phyloP scores from a whole-genome alignment of 2,888 invertebrate species.

The Papilio protenor region DNA sequence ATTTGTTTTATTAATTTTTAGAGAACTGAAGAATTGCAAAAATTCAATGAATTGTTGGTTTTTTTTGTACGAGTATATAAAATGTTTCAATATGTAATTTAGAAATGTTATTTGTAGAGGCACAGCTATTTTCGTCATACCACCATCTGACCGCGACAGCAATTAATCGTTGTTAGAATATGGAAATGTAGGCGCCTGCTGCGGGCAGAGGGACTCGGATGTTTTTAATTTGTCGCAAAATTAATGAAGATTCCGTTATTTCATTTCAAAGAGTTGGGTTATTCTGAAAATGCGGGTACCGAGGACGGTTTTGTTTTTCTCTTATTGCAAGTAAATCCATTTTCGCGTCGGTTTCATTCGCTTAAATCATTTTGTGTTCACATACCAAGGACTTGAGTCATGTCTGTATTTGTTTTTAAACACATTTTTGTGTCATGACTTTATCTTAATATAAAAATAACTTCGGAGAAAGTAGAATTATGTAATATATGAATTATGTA shows the following conservation, averaged over 20 bases:
- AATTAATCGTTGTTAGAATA: slow-evolving; percentile 74
- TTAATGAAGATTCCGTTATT: slow-evolving; percentile 71
- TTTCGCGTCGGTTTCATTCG: slow-evolving; percentile 52
- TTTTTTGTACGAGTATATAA: not conserved
- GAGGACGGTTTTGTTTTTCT: slow-evolving; percentile 54
- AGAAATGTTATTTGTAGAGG: slow-evolving; percentile 7
- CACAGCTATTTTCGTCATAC: slow-evolving; percentile 43
- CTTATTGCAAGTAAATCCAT: slow-evolving; percentile 53
- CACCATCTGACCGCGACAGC: slow-evolving; percentile 61
- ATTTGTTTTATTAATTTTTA: no score
- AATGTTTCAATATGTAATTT: slow-evolving; percentile 11
- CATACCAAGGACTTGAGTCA: slow-evolving; percentile 50
- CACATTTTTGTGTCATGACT: slow-evolving; percentile 10
- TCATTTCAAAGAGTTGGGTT: slow-evolving; percentile 58
- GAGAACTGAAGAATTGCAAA: no score
- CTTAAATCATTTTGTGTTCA: slow-evolving; percentile 55
- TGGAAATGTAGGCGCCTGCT: slow-evolving; percentile 66
- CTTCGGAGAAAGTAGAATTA: slow-evolving; percentile 1
- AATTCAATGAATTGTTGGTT: not conserved
- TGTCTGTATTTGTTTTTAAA: slow-evolving; percentile 33
- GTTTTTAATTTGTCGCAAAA: slow-evolving; percentile 75
- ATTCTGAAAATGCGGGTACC: slow-evolving; percentile 50
- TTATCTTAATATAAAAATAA: slow-evolving; percentile 22
- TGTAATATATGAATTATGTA: slow-evolving; percentile 25
- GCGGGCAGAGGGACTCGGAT: slow-evolving; percentile 62